Conservation (phyloP, 2,888 invertebrate species). For the Archips xylosteana region DNA sequence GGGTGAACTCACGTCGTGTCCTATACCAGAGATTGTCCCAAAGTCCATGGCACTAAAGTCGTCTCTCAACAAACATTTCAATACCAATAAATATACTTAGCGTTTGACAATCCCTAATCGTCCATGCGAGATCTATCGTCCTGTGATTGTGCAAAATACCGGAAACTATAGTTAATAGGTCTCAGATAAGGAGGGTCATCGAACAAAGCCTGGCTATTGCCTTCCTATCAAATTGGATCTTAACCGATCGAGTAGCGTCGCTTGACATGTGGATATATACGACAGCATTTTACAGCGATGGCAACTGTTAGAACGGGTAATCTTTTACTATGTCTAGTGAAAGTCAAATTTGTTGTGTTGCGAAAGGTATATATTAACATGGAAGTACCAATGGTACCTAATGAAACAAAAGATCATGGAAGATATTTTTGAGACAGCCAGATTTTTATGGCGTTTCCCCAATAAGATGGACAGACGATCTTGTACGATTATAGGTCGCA, state of each 20-base stretch:
- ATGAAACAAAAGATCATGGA: no score
- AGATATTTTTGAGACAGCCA: no score
- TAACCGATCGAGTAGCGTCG: conserved; percentile 15
- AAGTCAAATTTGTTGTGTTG: no score
- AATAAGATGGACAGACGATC: no score
- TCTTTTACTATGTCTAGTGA: no score
- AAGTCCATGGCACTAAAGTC: neutral
- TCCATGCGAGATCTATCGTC: neutral
- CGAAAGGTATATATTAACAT: no score
- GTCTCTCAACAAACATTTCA: neutral
- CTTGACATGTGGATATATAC: neutral
- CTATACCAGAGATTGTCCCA: no score
- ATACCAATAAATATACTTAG: neutral
- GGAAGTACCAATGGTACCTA: no score
- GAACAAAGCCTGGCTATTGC: conserved; percentile 15
- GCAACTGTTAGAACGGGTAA: no score
- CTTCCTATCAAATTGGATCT: conserved; percentile 34
- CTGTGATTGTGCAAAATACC: neutral
- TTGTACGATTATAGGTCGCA: no score
- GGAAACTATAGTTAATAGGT: conserved; percentile 24
- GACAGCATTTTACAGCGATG: neutral
- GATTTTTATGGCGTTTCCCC: no score
- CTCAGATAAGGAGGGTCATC: conserved; percentile 17
- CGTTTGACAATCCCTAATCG: neutral
- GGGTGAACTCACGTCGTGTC: no score